phyloP scores from a whole-genome alignment of 2,888 invertebrate species.

The Meliscaeva auricollis region DNA sequence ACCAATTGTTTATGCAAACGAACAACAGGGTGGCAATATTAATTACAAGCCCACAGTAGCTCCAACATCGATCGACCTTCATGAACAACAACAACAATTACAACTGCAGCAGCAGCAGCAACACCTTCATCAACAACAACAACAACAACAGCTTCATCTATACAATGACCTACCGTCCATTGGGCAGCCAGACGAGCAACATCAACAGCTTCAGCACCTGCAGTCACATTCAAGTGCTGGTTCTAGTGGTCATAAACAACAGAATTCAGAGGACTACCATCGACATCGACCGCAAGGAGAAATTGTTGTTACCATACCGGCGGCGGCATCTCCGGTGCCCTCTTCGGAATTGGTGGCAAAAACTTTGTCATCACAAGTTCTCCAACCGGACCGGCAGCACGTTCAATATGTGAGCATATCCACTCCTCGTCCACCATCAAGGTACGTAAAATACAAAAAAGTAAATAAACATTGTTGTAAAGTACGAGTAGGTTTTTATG shows the following conservation, averaged over 20 bases:
- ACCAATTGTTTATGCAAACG: constrained; percentile 84
- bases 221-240: constrained; percentile 44
- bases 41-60: constrained; percentile 63
- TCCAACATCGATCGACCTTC: constrained; percentile 41
- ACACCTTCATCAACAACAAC: constrained; percentile 11
- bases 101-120: constrained; percentile 36
- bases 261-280: constrained; percentile 53
- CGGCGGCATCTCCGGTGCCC: constrained; percentile 32
- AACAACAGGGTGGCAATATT: constrained; percentile 57
- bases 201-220: constrained; percentile 44
- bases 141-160: constrained; percentile 53
- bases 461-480: constrained; percentile 37
- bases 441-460: constrained; percentile 58
- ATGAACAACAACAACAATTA: constrained; percentile 33
- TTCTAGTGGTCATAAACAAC: constrained; percentile 47
- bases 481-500: background rate
- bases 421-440: constrained; percentile 35
- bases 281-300: constrained; percentile 62
- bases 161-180: constrained; percentile 52
- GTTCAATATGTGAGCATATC: constrained; percentile 60
- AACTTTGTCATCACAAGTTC: constrained; percentile 56
- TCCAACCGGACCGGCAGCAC: constrained; percentile 62
- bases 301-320: constrained; percentile 49
- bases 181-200: constrained; percentile 47
- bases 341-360: constrained; percentile 53